Base-by-base conservation (phyloP, 2,113 vertebrate species). In the Petrocephalus microphthalmus region DNA sequence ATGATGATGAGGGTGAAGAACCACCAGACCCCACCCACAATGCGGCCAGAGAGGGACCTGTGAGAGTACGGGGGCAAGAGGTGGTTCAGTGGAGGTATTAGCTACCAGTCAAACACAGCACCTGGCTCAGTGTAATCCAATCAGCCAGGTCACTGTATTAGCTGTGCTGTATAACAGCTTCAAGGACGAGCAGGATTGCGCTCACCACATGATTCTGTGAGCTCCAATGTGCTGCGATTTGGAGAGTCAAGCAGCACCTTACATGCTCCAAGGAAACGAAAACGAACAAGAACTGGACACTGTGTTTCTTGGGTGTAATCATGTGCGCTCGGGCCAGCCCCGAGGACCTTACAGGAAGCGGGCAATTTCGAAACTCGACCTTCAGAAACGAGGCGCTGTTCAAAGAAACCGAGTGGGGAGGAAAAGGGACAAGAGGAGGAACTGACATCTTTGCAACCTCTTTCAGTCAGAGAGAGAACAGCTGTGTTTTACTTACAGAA, bases 1-100 rank as follows among this genome's bases (percentile, higher is more conserved):
- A 99, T 99, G 93, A 99, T 99, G 95, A 99, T 99, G 94, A 99
- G 97, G 0, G 98, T 99, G 94, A 99, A 99, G 97, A 99, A 99
- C 98, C 98, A 99, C 98, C 98, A 99, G 86, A 99, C 98, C 56
- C 98, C 98, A 90, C 98, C 98, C 19, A 99, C 98, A 81, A 99
- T 99, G 51, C 98, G 97, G 90, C 98, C 98, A 88, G 98, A 99
- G 89, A 99, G 95, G 87, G 98, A 99, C 94, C 98, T 99, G 89
- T 22, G 15, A 37, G 83, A 47, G 60, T 84, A 60, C 7, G 2
- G 29, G 52, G 49, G 47, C 29, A 54, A 86, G 64, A 87, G 78
- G 84, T 56, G 71, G 88, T 45, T 60, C 51, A 57, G 11, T 85
- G 25, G 22, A 19, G 22, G 29, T 54, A 6, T 54, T 60, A 88